A percentile compares a stretch with the other conserved stretches of the same genome.
Evolutionary conservation across 2,113 vertebrate species (phyloP).

Genomic region (Megaceryle maxima): DNA sequence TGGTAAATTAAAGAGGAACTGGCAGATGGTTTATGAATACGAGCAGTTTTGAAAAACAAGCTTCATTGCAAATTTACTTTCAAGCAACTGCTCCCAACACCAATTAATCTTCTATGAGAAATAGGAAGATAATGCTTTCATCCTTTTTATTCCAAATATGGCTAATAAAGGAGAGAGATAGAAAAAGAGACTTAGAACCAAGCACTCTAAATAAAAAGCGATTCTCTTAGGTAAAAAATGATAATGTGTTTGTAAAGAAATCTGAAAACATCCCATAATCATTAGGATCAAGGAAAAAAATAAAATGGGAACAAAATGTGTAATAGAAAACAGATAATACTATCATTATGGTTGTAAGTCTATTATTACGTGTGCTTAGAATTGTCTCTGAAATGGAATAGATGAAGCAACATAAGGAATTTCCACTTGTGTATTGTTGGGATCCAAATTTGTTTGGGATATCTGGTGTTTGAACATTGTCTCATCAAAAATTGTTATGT

Average conservation of each 20-base stretch:
- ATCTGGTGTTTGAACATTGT: background rate
- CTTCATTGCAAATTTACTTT: conserved; percentile 33
- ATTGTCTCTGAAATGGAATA: background rate
- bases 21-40: conserved; percentile 47
- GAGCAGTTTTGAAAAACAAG: conserved; percentile 31
- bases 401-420: background rate
- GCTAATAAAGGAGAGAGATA: background rate
- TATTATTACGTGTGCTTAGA: background rate
- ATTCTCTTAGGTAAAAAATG: background rate
- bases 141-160: background rate
- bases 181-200: background rate
- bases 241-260: background rate
- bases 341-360: background rate
- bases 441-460: background rate
- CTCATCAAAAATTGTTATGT: background rate
- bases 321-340: background rate
- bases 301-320: background rate
- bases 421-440: background rate
- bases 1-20: conserved; percentile 8
- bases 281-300: background rate
- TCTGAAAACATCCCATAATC: background rate
- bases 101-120: conserved; percentile 29
- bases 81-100: conserved; percentile 17
- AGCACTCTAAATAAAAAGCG: background rate
- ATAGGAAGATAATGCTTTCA: background rate